Evolutionary conservation across 2,113 vertebrate genomes (phyloP), one percentile per base, ranked within the genome.

Genomic region (Myotis lucifugus): DNA sequence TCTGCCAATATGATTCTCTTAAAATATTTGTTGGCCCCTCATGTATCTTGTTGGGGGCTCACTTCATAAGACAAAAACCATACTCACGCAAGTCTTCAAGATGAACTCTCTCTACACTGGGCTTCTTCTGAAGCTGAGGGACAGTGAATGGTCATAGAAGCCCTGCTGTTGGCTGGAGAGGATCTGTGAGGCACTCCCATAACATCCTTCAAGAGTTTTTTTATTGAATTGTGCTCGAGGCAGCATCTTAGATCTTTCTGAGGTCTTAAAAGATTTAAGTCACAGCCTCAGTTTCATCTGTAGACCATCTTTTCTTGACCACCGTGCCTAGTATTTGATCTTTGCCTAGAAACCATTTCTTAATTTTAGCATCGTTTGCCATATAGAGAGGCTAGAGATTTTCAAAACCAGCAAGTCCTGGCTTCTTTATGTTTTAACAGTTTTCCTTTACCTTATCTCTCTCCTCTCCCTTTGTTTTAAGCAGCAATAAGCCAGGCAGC

Each of bases 311-410:
- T 84, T 93, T 86, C 70, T 48, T 83, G 32, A 59, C 59, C 23
- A 11, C 67, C 19, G 11, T 66, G 23, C 67, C 59, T 50, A 42
- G 27, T 46, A 40, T 81, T 56, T 82, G 86, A 18, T 40, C 46
- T 94, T 61, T 74, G 59, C 32, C 37, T 92, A 34, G 56, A 95
- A 59, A 78, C 52, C 34, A 18, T 61, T 90, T 84, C 25, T 40
- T 87, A 56, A 73, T 90, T 67, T 54, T 17, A 90, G 85, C 34
- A 42, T 84, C 27, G 9, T 91, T 64, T 90, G 48, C 40, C 77
- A 61, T 88, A 52, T 61, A 42, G 79, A 92, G 83, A 84, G 32
- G 25, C 40, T 32, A 8, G 40, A 34, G 25, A 77, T 56, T 83
- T 83, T 82, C 34, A 29, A n/a, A 93, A 40, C n/a, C 6, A 90